Percentiles rank a stretch among this genome's conserved stretches.
phyloP scores from a whole-genome alignment of 2,797 vertebrate genomes.

The Acrossocheilus wenchowensis region DNA sequence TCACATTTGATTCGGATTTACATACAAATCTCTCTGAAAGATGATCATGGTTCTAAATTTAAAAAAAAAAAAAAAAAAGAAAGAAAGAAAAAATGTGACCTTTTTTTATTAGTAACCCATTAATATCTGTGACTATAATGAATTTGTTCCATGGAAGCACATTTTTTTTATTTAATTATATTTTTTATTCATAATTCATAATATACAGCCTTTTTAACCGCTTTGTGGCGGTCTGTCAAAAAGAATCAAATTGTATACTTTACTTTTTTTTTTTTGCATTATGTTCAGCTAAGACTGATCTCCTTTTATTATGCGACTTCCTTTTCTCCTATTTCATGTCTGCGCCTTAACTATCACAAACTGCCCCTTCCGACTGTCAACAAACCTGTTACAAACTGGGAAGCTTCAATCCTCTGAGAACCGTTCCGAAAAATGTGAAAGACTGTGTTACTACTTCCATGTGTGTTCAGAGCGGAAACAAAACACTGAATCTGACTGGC shows the following conservation, averaged over 20 bases:
- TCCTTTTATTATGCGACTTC: background rate
- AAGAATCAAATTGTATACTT: background rate
- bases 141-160: conserved; percentile 1
- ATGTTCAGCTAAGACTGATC: conserved; percentile 32
- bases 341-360: conserved; percentile 51
- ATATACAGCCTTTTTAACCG: background rate
- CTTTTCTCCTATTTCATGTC: conserved; percentile 22
- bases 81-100: background rate
- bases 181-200: background rate
- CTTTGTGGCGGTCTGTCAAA: background rate
- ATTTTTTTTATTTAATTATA: background rate
- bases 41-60: background rate
- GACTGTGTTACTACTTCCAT: conserved; percentile 46
- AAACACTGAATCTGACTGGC: conserved; percentile 25
- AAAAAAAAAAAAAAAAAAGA: background rate
- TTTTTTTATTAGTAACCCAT: background rate
- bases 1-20: conserved; percentile 4
- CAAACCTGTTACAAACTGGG: conserved; percentile 28
- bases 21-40: conserved; percentile 4
- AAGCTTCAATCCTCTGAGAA: conserved; percentile 8
- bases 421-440: conserved; percentile 56
- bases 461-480: conserved; percentile 36
- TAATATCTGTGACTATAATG: background rate
- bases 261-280: conserved; percentile 3
- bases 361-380: conserved; percentile 44